These are phyloP conservation scores for Staurois parvus DNA, from an alignment of 2,797 vertebrate species.

Conservation along the genomic window DNA sequence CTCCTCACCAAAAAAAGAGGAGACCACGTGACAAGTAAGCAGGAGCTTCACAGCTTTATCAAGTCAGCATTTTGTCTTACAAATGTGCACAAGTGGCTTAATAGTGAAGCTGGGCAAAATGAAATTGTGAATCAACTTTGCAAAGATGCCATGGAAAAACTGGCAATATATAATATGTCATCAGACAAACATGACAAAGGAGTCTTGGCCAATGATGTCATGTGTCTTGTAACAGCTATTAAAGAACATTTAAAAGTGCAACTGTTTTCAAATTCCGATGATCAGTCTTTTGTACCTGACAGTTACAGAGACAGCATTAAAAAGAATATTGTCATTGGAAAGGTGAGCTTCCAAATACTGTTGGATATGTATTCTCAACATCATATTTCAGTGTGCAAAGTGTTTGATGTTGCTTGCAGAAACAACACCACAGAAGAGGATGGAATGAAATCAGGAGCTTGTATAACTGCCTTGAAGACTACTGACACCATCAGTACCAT, in stretches of 20 bases:
- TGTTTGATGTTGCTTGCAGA: slow-evolving; percentile 71
- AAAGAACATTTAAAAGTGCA: slow-evolving; percentile 77
- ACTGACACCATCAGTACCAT: slow-evolving; percentile 67
- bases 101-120: slow-evolving; percentile 65
- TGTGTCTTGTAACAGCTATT: slow-evolving; percentile 74
- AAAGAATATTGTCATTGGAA: slow-evolving; percentile 66
- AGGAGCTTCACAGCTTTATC: slow-evolving; percentile 91
- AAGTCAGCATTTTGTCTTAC: slow-evolving; percentile 88
- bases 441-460: slow-evolving; percentile 67
- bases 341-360: slow-evolving; percentile 76
- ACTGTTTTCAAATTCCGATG: slow-evolving; percentile 79
- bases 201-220: slow-evolving; percentile 78
- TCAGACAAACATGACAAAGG: slow-evolving; percentile 73
- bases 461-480: slow-evolving; percentile 85
- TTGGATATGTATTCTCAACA: slow-evolving; percentile 82
- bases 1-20: slow-evolving; percentile 81
- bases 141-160: slow-evolving; percentile 76
- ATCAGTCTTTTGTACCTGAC: slow-evolving; percentile 85
- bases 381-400: slow-evolving; percentile 82
- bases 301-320: slow-evolving; percentile 74
- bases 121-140: slow-evolving; percentile 70
- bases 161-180: slow-evolving; percentile 76
- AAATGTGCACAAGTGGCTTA: slow-evolving; percentile 79
- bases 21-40: slow-evolving; percentile 81
- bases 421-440: slow-evolving; percentile 17